Evolutionary conservation across 2,888 invertebrate species (phyloP).

Genomic region (Eupeodes latifasciatus): DNA sequence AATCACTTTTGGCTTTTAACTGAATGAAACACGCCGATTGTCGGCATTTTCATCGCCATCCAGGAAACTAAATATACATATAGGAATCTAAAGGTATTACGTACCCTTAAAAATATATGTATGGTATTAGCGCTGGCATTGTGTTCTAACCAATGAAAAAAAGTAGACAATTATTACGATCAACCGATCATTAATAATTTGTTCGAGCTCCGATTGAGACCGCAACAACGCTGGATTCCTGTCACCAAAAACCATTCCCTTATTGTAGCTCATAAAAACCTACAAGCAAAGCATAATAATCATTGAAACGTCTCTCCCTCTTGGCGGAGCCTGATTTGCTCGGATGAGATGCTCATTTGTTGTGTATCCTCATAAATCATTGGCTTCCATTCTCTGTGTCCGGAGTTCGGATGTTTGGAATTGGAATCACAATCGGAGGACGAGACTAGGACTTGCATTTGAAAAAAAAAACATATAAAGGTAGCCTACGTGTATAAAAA

Average conservation of each 20-base stretch:
- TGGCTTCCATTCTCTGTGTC: conserved; percentile 68
- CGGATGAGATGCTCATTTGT: conserved; percentile 77
- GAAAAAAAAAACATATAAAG: conserved; percentile 9
- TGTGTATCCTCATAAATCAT: conserved; percentile 77
- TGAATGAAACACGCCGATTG: conserved; percentile 52
- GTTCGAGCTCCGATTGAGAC: conserved; percentile 76
- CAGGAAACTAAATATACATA: conserved; percentile 35
- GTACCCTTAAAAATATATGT: neutral
- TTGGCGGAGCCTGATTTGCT: conserved; percentile 71
- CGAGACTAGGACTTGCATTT: conserved; percentile 49
- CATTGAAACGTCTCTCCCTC: conserved; percentile 67
- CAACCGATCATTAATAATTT: conserved; percentile 77
- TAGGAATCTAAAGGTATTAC: neutral
- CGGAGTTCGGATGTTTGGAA: conserved; percentile 1
- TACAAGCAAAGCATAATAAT: conserved; percentile 76
- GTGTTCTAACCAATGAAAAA: conserved; percentile 69
- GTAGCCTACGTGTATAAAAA: conserved; percentile 40
- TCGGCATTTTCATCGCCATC: conserved; percentile 52
- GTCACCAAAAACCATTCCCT: conserved; percentile 76
- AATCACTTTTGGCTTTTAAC: conserved; percentile 21
- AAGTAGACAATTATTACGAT: conserved; percentile 76
- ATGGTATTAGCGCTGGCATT: conserved; percentile 65
- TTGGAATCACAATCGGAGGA: conserved; percentile 34
- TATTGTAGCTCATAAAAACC: conserved; percentile 75
- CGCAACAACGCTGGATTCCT: conserved; percentile 75